Percentiles rank a stretch among this genome's conserved stretches.
These are phyloP conservation scores for Rhynchonycteris naso DNA, from an alignment of 2,797 vertebrate species.

Conservation along the genomic window DNA sequence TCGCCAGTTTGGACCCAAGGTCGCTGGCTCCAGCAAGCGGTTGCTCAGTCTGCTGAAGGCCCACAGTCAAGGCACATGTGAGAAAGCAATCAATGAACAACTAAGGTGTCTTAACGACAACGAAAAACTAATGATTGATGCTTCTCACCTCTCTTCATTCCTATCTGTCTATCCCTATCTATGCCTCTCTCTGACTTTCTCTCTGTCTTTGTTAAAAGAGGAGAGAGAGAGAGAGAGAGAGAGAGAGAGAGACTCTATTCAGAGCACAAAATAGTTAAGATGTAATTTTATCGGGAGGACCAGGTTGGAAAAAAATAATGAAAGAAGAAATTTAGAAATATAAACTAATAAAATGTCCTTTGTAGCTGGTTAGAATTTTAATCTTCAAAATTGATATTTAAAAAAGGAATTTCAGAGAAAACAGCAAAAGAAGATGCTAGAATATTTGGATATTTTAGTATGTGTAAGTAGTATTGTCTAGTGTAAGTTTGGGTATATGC, in stretches of 20 bases:
- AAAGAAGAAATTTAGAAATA: background rate
- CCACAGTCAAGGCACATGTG: too few relatives aligned
- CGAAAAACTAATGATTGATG: too few relatives aligned
- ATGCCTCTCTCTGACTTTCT: too few relatives aligned
- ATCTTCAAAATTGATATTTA: background rate
- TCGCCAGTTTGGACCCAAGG: too few relatives aligned
- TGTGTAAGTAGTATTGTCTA: background rate
- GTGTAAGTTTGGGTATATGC: background rate
- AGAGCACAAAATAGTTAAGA: background rate
- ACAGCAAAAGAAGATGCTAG: background rate
- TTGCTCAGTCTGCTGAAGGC: too few relatives aligned
- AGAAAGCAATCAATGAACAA: too few relatives aligned
- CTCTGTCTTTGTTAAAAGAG: too few relatives aligned
- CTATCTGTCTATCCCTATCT: too few relatives aligned
- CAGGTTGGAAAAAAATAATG: background rate
- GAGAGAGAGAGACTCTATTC: background rate
- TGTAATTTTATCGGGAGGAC: background rate
- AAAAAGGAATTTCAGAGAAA: background rate
- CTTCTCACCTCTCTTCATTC: too few relatives aligned
- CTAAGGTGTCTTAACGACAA: too few relatives aligned
- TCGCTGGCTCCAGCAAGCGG: too few relatives aligned
- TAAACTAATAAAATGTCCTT: background rate
- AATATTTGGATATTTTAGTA: background rate
- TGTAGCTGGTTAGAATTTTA: background rate
- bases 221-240: background rate